Base-by-base conservation (phyloP, 1,140 invertebrate genomes). In the Nasonia giraulti region DNA sequence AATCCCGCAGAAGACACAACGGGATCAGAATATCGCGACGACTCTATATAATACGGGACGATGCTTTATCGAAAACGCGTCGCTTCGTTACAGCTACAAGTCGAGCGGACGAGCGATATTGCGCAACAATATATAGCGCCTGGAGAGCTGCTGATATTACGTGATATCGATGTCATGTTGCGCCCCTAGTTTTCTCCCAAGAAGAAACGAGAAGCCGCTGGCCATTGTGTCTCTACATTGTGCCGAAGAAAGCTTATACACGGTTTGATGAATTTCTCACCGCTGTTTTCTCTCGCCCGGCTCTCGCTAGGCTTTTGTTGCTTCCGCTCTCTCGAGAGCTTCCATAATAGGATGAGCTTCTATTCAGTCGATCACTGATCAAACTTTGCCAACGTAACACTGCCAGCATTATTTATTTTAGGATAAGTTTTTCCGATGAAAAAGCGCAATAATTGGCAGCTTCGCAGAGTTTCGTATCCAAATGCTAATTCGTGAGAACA, bases 221-320 rank as follows among this genome's bases (percentile, higher is more conserved):
- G 14, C 47, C n/a, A 62, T 82, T 47, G 5, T 44, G 12, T 31
- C 10, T 50, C 40, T 40, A 83, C 23, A 50, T 50, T 7, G 20
- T 12, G 14, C 23, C 12, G 75, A 69, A 47, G n/a, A 55, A 83
- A 83, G 62, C 44, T 83, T 83, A 33, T 50, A 33, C 12, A 20
- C 47, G 27, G 17, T 23, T 76, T 76, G 50, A 82, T 82, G 40
- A 82, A 82, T 82, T 82, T 75, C 47, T 37, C 74, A 40, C 8
- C 74, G 20, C 55, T 62, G 20, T 62, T 62, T 62, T 62, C 20
- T 55, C 50, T 62, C 55, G 55, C 17, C 20, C 17, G 55, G 55
- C 55, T n/a, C 6, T 44, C 27, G 27, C 27, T 27, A 27, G 27
- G 55, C 17, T n/a, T 62, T n/a, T 62, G 55, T n/a, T 62, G 20